These are phyloP conservation scores for Pogonus chalceus DNA, from an alignment of 1,140 invertebrate genomes.

Conservation along the genomic window DNA sequence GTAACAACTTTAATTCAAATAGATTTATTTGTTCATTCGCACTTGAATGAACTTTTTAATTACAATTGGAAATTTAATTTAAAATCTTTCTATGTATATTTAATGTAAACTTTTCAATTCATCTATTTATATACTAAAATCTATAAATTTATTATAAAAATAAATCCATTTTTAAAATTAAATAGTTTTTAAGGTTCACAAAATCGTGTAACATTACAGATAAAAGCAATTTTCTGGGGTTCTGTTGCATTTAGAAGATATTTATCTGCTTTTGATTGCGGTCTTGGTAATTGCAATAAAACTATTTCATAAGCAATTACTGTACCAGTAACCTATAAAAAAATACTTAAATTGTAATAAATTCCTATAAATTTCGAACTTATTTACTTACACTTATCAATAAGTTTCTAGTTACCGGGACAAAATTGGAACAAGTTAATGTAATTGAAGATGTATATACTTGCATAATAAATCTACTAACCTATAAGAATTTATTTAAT, in stretches of 20 bases:
- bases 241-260: not conserved
- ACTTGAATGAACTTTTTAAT: no score
- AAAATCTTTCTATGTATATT: no score
- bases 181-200: not conserved
- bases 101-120: no score
- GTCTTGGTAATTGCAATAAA: not conserved
- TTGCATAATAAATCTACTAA: not conserved
- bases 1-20: no score
- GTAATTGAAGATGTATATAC: not conserved
- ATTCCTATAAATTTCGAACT: not conserved
- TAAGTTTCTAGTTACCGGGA: not conserved
- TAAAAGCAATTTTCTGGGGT: not conserved
- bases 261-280: not conserved
- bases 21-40: no score
- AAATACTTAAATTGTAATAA: no score
- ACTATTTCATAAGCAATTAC: not conserved
- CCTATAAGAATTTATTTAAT: not conserved
- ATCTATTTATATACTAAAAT: no score
- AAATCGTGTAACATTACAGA: not conserved
- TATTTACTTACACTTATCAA: constrained; percentile 1
- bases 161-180: no score
- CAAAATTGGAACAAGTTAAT: not conserved
- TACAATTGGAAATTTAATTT: no score
- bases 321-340: not conserved
- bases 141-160: no score